Evolutionary conservation across 2,888 invertebrate genomes (phyloP).

Genomic region (Merodon equestris): DNA sequence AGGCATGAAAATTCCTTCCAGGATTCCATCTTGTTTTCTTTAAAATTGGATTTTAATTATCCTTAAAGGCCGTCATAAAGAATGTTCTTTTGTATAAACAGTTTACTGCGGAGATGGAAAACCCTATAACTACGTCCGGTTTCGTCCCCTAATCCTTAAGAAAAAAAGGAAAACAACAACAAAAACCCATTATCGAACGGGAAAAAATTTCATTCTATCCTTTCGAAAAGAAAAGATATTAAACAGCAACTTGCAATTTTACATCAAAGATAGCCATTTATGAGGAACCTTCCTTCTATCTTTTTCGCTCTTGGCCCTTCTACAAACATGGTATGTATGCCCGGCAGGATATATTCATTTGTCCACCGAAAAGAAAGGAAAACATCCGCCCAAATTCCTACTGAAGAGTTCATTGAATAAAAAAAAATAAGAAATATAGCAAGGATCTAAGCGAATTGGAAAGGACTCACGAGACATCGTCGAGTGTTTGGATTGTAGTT

Average conservation of each 20-base stretch:
- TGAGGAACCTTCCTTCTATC: constrained; percentile 44
- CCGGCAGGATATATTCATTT: constrained; percentile 8
- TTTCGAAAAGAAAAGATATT: constrained; percentile 4
- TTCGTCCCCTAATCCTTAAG: too few species aligned
- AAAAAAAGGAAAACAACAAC: neutral
- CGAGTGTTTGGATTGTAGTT: constrained; percentile 62
- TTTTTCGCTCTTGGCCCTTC: constrained; percentile 1
- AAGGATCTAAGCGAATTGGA: neutral
- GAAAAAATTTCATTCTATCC: constrained; percentile 56
- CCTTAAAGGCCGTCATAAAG: too few species aligned
- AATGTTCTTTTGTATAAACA: constrained; percentile 5
- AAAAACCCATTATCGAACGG: constrained; percentile 37
- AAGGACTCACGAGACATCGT: constrained; percentile 22
- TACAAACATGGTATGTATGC: too few species aligned
- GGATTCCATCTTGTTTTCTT: constrained; percentile 12
- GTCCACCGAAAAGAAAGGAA: constrained; percentile 60
- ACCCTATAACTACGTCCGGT: constrained; percentile 39
- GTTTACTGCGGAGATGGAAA: constrained; percentile 23
- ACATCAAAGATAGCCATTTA: constrained; percentile 64
- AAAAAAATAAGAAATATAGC: constrained; percentile 22
- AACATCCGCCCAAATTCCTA: constrained; percentile 22
- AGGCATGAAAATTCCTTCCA: too few species aligned
- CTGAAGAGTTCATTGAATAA: constrained; percentile 51
- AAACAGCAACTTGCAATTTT: constrained; percentile 60
- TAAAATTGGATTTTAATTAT: constrained; percentile 43